These are phyloP conservation scores for Brachionus koreanus DNA, from an alignment of 1,140 invertebrate species.

Conservation along the genomic window DNA sequence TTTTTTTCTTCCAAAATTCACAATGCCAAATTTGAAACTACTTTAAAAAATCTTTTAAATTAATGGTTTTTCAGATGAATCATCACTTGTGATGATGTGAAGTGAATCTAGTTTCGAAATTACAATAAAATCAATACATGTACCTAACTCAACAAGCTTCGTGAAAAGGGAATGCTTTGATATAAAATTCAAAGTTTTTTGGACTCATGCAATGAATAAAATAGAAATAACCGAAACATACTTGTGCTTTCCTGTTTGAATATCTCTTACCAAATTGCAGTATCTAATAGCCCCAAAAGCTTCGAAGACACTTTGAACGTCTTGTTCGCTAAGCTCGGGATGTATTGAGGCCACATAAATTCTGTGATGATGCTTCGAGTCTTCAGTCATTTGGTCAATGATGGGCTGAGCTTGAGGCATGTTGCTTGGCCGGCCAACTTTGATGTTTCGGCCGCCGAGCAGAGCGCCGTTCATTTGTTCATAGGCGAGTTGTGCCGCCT, in stretches of 20 bases:
- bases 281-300: conserved; percentile 88
- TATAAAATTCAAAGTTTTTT: too few species aligned
- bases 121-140: too few species aligned
- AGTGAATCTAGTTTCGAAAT: too few species aligned
- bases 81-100: too few species aligned
- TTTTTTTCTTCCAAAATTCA: too few species aligned
- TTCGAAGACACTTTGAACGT: conserved; percentile 98
- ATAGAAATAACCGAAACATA: background rate
- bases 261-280: conserved; percentile 53
- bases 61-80: too few species aligned
- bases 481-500: conserved; percentile 92
- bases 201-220: too few species aligned
- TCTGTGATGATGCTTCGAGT: conserved; percentile 93
- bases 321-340: conserved; percentile 89
- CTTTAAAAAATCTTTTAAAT: too few species aligned
- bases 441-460: conserved; percentile 89
- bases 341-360: conserved; percentile 99
- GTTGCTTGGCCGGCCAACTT: conserved; percentile 91
- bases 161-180: too few species aligned
- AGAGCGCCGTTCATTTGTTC: conserved; percentile 99
- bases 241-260: conserved; percentile 58
- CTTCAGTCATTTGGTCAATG: conserved; percentile 96
- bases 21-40: too few species aligned
- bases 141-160: too few species aligned
- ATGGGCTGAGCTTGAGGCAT: conserved; percentile 99